Base-by-base conservation (phyloP, 2,797 vertebrate genomes). In the Dermochelys coriacea region DNA sequence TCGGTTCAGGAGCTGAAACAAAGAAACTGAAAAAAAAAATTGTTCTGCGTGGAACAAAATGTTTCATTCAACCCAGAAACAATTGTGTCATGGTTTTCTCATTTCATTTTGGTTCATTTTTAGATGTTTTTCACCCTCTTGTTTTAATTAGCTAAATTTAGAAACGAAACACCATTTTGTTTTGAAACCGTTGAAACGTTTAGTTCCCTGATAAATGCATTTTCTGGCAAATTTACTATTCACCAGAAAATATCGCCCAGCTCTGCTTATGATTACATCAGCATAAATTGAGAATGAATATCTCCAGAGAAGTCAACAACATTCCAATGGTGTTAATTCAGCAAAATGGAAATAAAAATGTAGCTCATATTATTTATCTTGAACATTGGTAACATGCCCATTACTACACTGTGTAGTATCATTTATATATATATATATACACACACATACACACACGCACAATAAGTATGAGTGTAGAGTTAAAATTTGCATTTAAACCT, bases 281-380 rank as follows among this genome's bases (percentile, higher is more conserved):
- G 52, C 19, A 83, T 1, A 92, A 90, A 86, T 74, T 11, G 52
- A 92, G 50, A 31, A 88, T 91, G 50, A 31, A 88, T 91, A 11
- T 89, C 50, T 84, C 68, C 90, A 80, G 47, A 83, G 27, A 86
- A 88, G 51, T 52, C 34, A 91, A 21, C 47, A 18, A 54, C 87
- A 87, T 16, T 47, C 61, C 68, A 68, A 3, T 52, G 74, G 54
- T 86, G 77, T 54, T 80, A 93, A 93, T 82, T 9, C 4, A 51
- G 41, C n/a, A 93, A 84, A 92, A 95, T 29, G 25, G 83, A 89
- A 80, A 85, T 71, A 6, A 88, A 83, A 92, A 84, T 12, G 21
- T 45, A 74, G 41, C 41, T 27, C 37, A 74, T 25, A 45, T 14
- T 14, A 12, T 45, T 45, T 27, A 25, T 12, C 23, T 74, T 74